Conservation (phyloP, 2,888 invertebrate species). For the Drosophila setosimentum region DNA sequence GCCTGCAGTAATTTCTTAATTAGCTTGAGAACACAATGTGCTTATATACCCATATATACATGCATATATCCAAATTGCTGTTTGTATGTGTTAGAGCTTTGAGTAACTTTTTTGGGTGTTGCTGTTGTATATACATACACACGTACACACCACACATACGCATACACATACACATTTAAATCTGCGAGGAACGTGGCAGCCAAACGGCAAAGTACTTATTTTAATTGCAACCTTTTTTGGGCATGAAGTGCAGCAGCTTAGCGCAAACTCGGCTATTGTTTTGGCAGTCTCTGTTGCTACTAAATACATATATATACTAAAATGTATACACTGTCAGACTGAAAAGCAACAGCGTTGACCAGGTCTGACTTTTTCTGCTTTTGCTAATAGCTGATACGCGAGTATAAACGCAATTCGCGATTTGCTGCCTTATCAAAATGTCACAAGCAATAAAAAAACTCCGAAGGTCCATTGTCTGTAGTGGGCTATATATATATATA, state of each 20-base stretch:
- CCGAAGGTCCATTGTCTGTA: constrained; percentile 23
- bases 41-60: constrained; percentile 60
- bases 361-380: neutral
- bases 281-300: neutral
- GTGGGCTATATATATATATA: constrained; percentile 31
- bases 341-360: constrained; percentile 11
- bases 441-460: constrained; percentile 27
- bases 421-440: constrained; percentile 23
- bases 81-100: constrained; percentile 23
- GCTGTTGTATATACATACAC: constrained; percentile 7
- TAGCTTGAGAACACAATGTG: constrained; percentile 79
- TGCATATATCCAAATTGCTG: constrained; percentile 13
- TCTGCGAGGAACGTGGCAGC: constrained; percentile 35
- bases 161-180: constrained; percentile 5
- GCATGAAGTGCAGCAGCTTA: constrained; percentile 75
- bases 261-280: constrained; percentile 60
- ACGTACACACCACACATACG: constrained; percentile 6
- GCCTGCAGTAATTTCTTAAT: constrained; percentile 84
- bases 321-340: constrained; percentile 1
- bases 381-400: neutral
- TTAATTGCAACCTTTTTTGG: constrained; percentile 75
- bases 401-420: constrained; percentile 27
- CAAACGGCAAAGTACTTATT: constrained; percentile 73
- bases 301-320: neutral
- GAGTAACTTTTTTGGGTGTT: constrained; percentile 34